Conservation (phyloP, 2,888 invertebrate species). For the Drosophila helvetica region DNA sequence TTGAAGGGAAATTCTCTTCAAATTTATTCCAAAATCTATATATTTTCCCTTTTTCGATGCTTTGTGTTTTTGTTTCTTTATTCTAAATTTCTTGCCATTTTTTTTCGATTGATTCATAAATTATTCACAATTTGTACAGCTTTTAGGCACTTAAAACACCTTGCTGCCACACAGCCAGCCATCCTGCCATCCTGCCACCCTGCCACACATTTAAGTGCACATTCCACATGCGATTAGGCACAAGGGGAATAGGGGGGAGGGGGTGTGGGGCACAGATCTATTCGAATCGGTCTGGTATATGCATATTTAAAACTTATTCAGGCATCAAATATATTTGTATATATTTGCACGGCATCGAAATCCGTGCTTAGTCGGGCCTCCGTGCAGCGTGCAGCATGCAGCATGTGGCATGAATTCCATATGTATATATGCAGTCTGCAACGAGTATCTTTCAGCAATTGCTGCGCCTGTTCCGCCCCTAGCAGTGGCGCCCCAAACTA, state of each 20-base stretch:
- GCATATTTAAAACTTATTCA: slow-evolving; percentile 78
- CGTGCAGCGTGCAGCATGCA: slow-evolving; percentile 7
- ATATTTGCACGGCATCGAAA: slow-evolving; percentile 71
- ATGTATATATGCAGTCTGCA: slow-evolving; percentile 30
- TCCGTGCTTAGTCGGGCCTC: slow-evolving; percentile 73
- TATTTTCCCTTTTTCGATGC: not conserved
- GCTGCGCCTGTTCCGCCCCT: slow-evolving; percentile 10
- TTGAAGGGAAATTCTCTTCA: too few species aligned
- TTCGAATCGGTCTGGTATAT: slow-evolving; percentile 22
- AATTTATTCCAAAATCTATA: not conserved
- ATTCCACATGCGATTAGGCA: slow-evolving; percentile 39
- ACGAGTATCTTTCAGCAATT: slow-evolving; percentile 27
- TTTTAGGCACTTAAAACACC: slow-evolving; percentile 31
- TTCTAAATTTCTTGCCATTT: not conserved
- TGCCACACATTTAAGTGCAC: slow-evolving; percentile 22
- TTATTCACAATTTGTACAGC: slow-evolving; percentile 34
- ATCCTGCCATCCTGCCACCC: not conserved
- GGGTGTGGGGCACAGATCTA: slow-evolving; percentile 21
- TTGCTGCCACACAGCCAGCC: slow-evolving; percentile 6
- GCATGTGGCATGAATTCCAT: too few species aligned
- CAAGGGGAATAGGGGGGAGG: not conserved
- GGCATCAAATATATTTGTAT: slow-evolving; percentile 76
- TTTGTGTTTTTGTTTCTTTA: not conserved
- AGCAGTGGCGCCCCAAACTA: slow-evolving; percentile 70
- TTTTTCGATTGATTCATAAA: not conserved